Evolutionary conservation across 1,140 invertebrate species (phyloP).

Genomic region (Achroia grisella): DNA sequence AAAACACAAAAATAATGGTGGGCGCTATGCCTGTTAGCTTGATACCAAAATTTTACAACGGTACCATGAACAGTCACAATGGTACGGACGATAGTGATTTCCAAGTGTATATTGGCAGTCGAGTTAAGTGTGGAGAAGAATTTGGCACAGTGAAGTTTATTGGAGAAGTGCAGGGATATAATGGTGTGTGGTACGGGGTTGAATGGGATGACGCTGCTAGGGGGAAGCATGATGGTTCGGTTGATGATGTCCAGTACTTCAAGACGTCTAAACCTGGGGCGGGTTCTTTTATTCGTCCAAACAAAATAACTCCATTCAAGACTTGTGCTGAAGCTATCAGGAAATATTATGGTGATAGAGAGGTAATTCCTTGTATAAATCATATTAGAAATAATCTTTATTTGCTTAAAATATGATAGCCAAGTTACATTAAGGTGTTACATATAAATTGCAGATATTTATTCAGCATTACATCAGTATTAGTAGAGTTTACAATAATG

Average conservation of each 20-base stretch:
- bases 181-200: constrained; percentile 87
- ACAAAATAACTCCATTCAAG: constrained; percentile 83
- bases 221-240: constrained; percentile 92
- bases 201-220: constrained; percentile 93
- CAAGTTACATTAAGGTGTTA: too few species aligned
- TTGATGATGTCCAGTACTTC: constrained; percentile 89
- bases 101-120: constrained; percentile 59
- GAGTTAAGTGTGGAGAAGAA: constrained; percentile 59
- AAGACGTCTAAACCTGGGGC: constrained; percentile 80
- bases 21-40: constrained; percentile 70
- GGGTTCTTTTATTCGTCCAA: constrained; percentile 89
- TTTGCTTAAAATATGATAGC: too few species aligned
- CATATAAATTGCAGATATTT: too few species aligned
- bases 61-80: constrained; percentile 61
- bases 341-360: constrained; percentile 80
- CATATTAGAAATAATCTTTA: neutral
- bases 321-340: constrained; percentile 82
- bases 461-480: too few species aligned
- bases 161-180: constrained; percentile 73
- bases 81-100: constrained; percentile 49
- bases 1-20: constrained; percentile 68
- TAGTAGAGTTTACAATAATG: too few species aligned
- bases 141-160: constrained; percentile 66
- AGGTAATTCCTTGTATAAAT: constrained; percentile 44
- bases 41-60: constrained; percentile 68